Percentiles rank a stretch among this genome's conserved stretches.
Evolutionary conservation across 2,113 vertebrate species (phyloP).

Genomic region (Crypturellus undulatus): DNA sequence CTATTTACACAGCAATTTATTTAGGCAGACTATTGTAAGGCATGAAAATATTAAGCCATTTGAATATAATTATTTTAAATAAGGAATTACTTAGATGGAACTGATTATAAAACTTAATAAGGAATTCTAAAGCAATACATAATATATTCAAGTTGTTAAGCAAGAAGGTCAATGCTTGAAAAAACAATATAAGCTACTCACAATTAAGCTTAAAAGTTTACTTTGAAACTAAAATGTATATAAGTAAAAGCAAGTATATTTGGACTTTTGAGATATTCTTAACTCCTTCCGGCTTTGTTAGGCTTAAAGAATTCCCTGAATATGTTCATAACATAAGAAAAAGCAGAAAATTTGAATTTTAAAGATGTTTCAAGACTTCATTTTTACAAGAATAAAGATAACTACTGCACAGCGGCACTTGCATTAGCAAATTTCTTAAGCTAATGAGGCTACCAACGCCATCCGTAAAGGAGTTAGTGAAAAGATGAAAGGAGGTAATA

Average conservation of each 20-base stretch:
- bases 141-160: neutral
- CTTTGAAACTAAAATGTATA: neutral
- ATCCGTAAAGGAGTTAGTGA: neutral
- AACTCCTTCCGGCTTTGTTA: neutral
- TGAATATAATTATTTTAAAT: neutral
- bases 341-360: neutral
- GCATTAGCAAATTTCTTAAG: neutral
- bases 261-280: neutral
- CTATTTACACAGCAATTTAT: neutral
- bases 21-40: neutral
- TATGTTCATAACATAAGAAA: neutral
- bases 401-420: neutral
- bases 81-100: neutral
- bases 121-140: neutral
- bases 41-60: neutral
- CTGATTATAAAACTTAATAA: neutral
- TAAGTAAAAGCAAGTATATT: neutral
- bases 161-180: neutral
- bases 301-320: neutral
- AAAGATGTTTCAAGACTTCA: neutral
- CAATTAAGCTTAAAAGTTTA: neutral
- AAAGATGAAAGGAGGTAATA: neutral
- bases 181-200: neutral
- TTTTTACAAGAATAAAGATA: neutral
- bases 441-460: neutral